Evolutionary conservation across 2,797 vertebrate genomes (phyloP).

Genomic region (Chromobotia macracanthus): DNA sequence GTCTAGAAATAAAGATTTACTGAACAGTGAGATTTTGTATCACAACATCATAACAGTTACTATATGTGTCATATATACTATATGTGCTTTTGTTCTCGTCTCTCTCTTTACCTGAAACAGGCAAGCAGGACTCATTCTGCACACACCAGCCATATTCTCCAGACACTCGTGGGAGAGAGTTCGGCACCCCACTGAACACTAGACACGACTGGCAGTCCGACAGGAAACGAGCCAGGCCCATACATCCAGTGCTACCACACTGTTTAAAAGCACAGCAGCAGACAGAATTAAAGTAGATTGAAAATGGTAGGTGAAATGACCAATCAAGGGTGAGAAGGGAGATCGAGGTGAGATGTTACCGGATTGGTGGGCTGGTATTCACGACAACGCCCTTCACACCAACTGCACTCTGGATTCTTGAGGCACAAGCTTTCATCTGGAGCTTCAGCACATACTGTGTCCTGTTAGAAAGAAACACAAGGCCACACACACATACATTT

Average conservation of each 20-base stretch:
- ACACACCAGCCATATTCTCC: slow-evolving; percentile 93
- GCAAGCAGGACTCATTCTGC: slow-evolving; percentile 91
- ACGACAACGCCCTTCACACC: slow-evolving; percentile 89
- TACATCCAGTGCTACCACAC: slow-evolving; percentile 88
- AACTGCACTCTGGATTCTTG: slow-evolving; percentile 90
- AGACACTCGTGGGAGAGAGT: slow-evolving; percentile 80
- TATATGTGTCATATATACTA: slow-evolving; percentile 57
- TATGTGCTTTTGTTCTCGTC: slow-evolving; percentile 59
- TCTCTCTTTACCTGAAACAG: slow-evolving; percentile 84
- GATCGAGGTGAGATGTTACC: slow-evolving; percentile 71
- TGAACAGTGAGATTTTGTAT: slow-evolving; percentile 26
- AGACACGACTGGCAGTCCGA: slow-evolving; percentile 91
- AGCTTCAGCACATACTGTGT: slow-evolving; percentile 88
- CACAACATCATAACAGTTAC: not conserved
- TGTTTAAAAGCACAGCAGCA: slow-evolving; percentile 58
- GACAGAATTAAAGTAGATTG: not conserved
- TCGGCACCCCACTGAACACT: slow-evolving; percentile 83
- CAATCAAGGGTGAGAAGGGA: not conserved
- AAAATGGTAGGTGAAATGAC: not conserved
- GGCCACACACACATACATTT: slow-evolving; percentile 43
- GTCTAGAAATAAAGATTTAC: slow-evolving; percentile 52
- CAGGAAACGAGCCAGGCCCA: slow-evolving; percentile 88
- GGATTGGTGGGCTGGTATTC: slow-evolving; percentile 83
- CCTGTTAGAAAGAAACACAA: slow-evolving; percentile 66
- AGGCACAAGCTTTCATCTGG: slow-evolving; percentile 86